phyloP scores from a whole-genome alignment of 2,113 vertebrate species.

The Clarias batrachus region DNA sequence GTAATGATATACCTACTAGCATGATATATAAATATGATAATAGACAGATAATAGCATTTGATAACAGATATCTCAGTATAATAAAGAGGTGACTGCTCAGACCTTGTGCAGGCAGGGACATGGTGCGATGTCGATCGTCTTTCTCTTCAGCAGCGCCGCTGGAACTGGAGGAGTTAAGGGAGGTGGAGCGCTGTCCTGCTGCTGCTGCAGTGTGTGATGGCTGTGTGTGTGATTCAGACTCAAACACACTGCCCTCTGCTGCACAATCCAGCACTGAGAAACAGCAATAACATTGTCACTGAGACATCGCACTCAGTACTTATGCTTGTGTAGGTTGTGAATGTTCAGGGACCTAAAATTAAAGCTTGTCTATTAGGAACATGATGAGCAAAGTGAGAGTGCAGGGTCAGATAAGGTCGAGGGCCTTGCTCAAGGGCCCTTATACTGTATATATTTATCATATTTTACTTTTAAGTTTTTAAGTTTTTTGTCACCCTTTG shows the following conservation, averaged over 20 bases:
- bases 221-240: slow-evolving; percentile 61
- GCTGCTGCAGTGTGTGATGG: slow-evolving; percentile 58
- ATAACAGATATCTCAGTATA: background rate
- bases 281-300: slow-evolving; percentile 34
- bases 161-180: slow-evolving; percentile 65
- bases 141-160: slow-evolving; percentile 65
- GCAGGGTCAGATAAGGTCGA: no score
- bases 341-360: background rate
- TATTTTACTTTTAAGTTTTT: background rate
- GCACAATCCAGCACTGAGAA: slow-evolving; percentile 65
- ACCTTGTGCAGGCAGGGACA: slow-evolving; percentile 78
- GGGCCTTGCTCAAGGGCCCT: no score
- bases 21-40: background rate
- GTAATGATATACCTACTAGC: background rate
- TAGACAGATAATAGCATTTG: background rate
- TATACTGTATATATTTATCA: no score
- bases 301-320: background rate
- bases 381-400: background rate
- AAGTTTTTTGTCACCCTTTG: background rate
- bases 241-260: slow-evolving; percentile 72
- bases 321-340: background rate
- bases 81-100: slow-evolving; percentile 58
- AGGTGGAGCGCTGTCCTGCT: slow-evolving; percentile 65
- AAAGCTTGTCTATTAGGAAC: background rate
- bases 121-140: slow-evolving; percentile 72